Conservation (phyloP, 2,888 invertebrate species). For the Calameuta filiformis region DNA sequence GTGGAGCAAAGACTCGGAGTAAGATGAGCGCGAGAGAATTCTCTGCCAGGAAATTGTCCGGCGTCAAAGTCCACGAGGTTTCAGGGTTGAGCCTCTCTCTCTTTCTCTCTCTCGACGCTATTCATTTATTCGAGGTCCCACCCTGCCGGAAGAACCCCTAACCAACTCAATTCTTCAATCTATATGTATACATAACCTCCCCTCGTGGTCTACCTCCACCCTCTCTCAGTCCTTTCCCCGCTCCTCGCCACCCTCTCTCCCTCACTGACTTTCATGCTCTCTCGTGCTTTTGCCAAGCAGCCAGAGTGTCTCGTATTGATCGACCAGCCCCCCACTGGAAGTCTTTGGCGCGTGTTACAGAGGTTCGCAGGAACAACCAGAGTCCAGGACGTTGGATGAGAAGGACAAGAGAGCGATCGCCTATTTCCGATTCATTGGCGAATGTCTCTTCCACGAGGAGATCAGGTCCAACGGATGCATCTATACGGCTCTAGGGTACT, state of each 20-base stretch:
- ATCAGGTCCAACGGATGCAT: no score
- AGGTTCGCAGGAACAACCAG: background rate
- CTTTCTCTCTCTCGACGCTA: background rate
- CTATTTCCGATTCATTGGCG: no score
- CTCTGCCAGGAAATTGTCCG: no score
- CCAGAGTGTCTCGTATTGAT: conserved; percentile 56
- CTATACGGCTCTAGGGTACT: no score
- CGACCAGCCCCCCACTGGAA: conserved; percentile 34
- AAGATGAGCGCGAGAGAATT: no score
- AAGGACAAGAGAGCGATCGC: background rate
- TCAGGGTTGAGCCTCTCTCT: no score
- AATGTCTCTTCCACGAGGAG: no score
- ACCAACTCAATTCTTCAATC: conserved; percentile 16
- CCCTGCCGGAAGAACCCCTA: conserved; percentile 11
- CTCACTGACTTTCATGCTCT: conserved; percentile 8
- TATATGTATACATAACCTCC: background rate
- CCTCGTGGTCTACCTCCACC: background rate
- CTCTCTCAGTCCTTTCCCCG: conserved; percentile 10
- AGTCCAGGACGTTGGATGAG: background rate
- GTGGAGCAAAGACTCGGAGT: no score
- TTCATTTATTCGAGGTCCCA: background rate
- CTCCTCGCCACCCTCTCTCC: conserved; percentile 15
- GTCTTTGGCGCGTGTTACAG: background rate
- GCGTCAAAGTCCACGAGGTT: no score
- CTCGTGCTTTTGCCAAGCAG: conserved; percentile 29